phyloP scores from a whole-genome alignment of 1,140 invertebrate species.

The Drosophila micromelanica region DNA sequence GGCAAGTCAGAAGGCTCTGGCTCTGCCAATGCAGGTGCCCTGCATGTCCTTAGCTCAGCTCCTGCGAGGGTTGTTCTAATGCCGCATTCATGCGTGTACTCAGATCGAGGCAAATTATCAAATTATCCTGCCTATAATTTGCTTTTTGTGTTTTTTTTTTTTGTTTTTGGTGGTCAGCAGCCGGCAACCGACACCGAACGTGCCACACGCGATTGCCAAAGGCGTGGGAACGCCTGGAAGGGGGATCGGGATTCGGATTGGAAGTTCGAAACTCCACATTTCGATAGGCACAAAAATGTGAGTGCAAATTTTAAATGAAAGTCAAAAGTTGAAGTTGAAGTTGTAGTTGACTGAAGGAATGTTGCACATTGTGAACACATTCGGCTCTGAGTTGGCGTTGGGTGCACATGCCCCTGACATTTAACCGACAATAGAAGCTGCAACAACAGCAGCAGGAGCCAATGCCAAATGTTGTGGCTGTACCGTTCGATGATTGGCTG shows the following conservation, averaged over 20 bases:
- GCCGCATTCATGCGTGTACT: slow-evolving; percentile 27
- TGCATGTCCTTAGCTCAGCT: slow-evolving; percentile 41
- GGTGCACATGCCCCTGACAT: slow-evolving; percentile 78
- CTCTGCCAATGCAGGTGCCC: slow-evolving; percentile 35
- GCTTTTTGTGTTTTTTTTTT: slow-evolving; percentile 43
- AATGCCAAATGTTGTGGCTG: slow-evolving; percentile 66
- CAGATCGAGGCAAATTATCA: slow-evolving; percentile 7
- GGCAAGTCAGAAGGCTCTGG: slow-evolving; percentile 29
- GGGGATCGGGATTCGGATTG: background rate
- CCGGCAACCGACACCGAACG: slow-evolving; percentile 43
- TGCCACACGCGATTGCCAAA: slow-evolving; percentile 51
- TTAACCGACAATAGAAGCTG: slow-evolving; percentile 56
- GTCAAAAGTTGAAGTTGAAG: slow-evolving; percentile 18
- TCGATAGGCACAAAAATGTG: background rate
- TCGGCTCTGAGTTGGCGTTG: slow-evolving; percentile 20
- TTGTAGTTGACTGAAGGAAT: background rate
- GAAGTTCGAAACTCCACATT: slow-evolving; percentile 24
- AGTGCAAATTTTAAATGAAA: slow-evolving; percentile 17
- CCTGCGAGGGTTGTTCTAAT: slow-evolving; percentile 16
- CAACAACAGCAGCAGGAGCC: slow-evolving; percentile 47
- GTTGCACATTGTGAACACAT: slow-evolving; percentile 11
- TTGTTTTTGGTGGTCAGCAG: slow-evolving; percentile 27
- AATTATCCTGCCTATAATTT: slow-evolving; percentile 42
- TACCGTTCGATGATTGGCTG: slow-evolving; percentile 71
- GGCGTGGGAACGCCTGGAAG: background rate